Conservation (phyloP, 2,113 vertebrate species). For the Percina caprodes region DNA sequence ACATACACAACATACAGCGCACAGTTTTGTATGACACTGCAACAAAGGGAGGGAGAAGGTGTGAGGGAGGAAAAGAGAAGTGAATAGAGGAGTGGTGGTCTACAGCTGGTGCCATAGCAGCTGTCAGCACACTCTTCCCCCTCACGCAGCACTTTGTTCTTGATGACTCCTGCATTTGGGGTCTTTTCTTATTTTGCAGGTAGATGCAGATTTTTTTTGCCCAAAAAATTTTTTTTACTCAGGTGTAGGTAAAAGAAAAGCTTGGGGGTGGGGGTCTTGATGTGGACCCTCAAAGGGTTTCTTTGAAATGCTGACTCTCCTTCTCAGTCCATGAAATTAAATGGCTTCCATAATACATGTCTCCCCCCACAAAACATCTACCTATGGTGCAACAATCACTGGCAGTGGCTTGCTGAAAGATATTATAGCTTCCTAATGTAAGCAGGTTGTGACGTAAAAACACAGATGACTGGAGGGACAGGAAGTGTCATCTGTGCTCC, state of each 20-base stretch:
- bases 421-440: slow-evolving; percentile 22
- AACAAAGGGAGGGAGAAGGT: slow-evolving; percentile 46
- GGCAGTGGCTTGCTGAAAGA: slow-evolving; percentile 38
- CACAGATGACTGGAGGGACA: slow-evolving; percentile 37
- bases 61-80: slow-evolving; percentile 50
- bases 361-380: slow-evolving; percentile 14
- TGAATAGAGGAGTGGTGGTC: slow-evolving; percentile 44
- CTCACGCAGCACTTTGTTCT: slow-evolving; percentile 71
- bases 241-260: slow-evolving; percentile 77
- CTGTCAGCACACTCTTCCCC: slow-evolving; percentile 58
- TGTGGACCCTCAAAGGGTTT: slow-evolving; percentile 73
- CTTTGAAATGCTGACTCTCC: slow-evolving; percentile 79
- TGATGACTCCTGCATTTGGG: slow-evolving; percentile 81
- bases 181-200: slow-evolving; percentile 81
- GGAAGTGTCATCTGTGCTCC: slow-evolving; percentile 60
- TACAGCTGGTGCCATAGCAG: slow-evolving; percentile 68
- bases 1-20: background rate
- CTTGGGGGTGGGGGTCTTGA: slow-evolving; percentile 61
- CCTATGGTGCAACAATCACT: background rate
- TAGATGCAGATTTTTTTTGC: slow-evolving; percentile 79
- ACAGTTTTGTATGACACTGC: background rate
- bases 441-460: slow-evolving; percentile 47
- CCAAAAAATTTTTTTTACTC: no score
- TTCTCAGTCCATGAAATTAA: slow-evolving; percentile 59
- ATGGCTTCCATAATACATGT: slow-evolving; percentile 64